Evolutionary conservation across 2,797 vertebrate species (phyloP).

Genomic region (Gymnoscopelus braueri): DNA sequence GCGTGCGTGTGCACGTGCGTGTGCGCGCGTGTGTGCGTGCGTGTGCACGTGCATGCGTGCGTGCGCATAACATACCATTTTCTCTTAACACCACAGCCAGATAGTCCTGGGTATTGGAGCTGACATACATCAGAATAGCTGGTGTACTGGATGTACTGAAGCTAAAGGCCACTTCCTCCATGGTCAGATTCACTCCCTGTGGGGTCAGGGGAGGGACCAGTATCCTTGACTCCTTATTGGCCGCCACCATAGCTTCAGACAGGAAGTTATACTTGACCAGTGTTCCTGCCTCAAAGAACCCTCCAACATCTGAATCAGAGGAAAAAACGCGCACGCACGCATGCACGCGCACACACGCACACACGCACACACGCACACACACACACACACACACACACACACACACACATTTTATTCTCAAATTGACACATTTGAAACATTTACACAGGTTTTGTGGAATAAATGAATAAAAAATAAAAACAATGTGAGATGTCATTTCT

Average conservation of each 20-base stretch:
- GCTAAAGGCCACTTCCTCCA: slow-evolving; percentile 91
- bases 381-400: too few species aligned
- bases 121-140: slow-evolving; percentile 83
- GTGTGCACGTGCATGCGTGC: too few species aligned
- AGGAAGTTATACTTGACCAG: slow-evolving; percentile 92
- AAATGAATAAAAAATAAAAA: too few species aligned
- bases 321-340: not conserved
- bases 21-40: too few species aligned
- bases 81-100: slow-evolving; percentile 90
- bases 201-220: slow-evolving; percentile 66
- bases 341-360: too few species aligned
- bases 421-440: too few species aligned
- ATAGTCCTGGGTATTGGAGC: slow-evolving; percentile 89
- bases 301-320: slow-evolving; percentile 88
- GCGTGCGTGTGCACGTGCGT: not conserved
- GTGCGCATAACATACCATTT: slow-evolving; percentile 80
- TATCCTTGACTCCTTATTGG: slow-evolving; percentile 76
- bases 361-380: too few species aligned
- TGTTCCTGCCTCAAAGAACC: slow-evolving; percentile 96
- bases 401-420: slow-evolving; percentile 87
- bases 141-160: slow-evolving; percentile 94
- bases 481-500: too few species aligned
- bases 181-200: slow-evolving; percentile 82
- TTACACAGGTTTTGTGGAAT: too few species aligned
- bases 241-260: slow-evolving; percentile 73